Conservation (phyloP, 2,888 invertebrate species). For the Atethmia centrago region DNA sequence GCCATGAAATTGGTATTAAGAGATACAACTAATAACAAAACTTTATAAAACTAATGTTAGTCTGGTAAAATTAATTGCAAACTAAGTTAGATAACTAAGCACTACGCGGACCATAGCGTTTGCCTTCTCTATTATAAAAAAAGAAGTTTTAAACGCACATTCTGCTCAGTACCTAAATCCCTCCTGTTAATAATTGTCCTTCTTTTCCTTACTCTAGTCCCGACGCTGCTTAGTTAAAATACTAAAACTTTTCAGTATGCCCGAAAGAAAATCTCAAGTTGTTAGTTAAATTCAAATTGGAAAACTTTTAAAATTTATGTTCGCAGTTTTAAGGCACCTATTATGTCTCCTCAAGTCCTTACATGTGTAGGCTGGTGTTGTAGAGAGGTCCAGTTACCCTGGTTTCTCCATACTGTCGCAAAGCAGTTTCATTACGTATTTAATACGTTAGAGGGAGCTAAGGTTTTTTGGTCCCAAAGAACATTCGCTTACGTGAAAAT, state of each 20-base stretch:
- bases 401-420: slow-evolving; percentile 47
- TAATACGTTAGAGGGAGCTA: slow-evolving; percentile 60
- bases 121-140: slow-evolving; percentile 39
- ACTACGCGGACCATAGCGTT: slow-evolving; percentile 20
- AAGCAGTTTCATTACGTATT: slow-evolving; percentile 67
- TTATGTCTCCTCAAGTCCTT: slow-evolving; percentile 81
- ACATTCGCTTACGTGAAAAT: slow-evolving; percentile 62
- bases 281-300: slow-evolving; percentile 89
- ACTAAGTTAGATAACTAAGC: slow-evolving; percentile 34
- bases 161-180: slow-evolving; percentile 72
- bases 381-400: slow-evolving; percentile 31
- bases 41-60: slow-evolving; percentile 21
- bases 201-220: slow-evolving; percentile 68
- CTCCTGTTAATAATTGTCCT: slow-evolving; percentile 75
- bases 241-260: slow-evolving; percentile 83
- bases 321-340: slow-evolving; percentile 84
- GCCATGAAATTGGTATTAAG: neutral
- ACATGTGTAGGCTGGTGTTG: slow-evolving; percentile 70
- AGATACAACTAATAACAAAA: slow-evolving; percentile 11
- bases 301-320: slow-evolving; percentile 88
- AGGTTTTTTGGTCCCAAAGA: slow-evolving; percentile 53
- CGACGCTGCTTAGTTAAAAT: slow-evolving; percentile 81
- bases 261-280: slow-evolving; percentile 84
- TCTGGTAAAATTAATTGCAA: slow-evolving; percentile 39
- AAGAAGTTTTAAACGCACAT: slow-evolving; percentile 64